Percentiles rank a stretch among this genome's conserved stretches.
phyloP scores from a whole-genome alignment of 1,140 invertebrate genomes.

The Trachelipus rathkii region DNA sequence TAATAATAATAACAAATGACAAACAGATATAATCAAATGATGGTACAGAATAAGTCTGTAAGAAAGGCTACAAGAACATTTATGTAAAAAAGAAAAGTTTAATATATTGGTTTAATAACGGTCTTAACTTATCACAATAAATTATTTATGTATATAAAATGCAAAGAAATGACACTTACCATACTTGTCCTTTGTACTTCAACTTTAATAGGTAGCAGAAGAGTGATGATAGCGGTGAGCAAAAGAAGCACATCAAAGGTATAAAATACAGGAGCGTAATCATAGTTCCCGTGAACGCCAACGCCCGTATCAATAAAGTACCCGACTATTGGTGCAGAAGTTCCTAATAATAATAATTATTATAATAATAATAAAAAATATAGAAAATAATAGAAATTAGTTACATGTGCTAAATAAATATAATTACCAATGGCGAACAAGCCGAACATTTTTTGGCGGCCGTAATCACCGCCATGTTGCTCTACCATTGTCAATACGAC shows the following conservation, averaged over 20 bases:
- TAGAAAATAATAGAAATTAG: not conserved
- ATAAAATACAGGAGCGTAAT: conserved; percentile 56
- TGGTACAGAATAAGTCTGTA: no score
- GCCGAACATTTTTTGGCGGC: conserved; percentile 71
- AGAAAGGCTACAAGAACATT: no score
- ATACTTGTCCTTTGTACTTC: conserved; percentile 37
- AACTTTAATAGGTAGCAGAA: conserved; percentile 44
- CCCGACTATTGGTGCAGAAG: conserved; percentile 61
- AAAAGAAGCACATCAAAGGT: conserved; percentile 61
- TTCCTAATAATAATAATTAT: conserved; percentile 24
- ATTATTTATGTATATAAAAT: not conserved
- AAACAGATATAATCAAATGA: no score
- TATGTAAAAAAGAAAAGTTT: no score
- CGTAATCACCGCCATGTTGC: conserved; percentile 73
- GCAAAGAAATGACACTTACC: conserved; percentile 30
- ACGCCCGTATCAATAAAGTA: conserved; percentile 50
- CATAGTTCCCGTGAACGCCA: conserved; percentile 46
- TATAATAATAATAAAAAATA: not conserved
- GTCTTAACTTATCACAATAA: no score
- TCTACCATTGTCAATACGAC: conserved; percentile 73
- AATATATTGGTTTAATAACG: no score
- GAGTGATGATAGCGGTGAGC: conserved; percentile 61
- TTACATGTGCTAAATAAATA: not conserved
- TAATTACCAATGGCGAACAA: conserved; percentile 65
- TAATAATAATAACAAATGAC: no score